These are phyloP conservation scores for Cataglyphis cursor DNA, from an alignment of 2,888 invertebrate genomes.

Conservation along the genomic window DNA sequence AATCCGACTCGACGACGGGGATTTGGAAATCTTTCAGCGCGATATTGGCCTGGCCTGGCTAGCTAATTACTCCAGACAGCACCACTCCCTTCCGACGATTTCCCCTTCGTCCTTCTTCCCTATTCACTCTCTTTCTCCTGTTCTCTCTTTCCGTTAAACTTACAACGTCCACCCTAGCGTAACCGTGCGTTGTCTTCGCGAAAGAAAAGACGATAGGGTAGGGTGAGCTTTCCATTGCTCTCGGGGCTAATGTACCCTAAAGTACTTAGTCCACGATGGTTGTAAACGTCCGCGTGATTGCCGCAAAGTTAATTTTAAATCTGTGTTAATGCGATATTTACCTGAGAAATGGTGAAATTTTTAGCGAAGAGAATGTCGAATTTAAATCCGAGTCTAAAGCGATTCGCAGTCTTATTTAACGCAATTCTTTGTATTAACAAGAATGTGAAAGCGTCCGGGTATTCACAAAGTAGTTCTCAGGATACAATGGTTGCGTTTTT, in stretches of 20 bases:
- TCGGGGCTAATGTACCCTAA: slow-evolving; percentile 80
- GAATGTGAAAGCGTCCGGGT: not conserved
- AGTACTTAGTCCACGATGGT: slow-evolving; percentile 75
- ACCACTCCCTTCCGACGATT: slow-evolving; percentile 58
- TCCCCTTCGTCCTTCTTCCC: slow-evolving; percentile 29
- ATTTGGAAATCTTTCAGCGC: slow-evolving; percentile 76
- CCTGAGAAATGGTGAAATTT: not conserved
- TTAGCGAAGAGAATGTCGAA: slow-evolving; percentile 6
- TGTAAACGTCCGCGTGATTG: slow-evolving; percentile 60
- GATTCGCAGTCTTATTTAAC: not conserved
- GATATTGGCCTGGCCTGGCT: slow-evolving; percentile 68
- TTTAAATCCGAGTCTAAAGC: not conserved
- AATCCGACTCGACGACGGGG: slow-evolving; percentile 54
- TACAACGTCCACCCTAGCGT: slow-evolving; percentile 61
- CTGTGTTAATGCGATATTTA: slow-evolving; percentile 49
- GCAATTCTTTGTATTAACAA: not conserved
- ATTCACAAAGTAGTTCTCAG: not conserved
- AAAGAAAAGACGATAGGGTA: slow-evolving; percentile 70
- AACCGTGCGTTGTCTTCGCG: slow-evolving; percentile 64
- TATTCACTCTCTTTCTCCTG: slow-evolving; percentile 34
- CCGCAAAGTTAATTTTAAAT: slow-evolving; percentile 67
- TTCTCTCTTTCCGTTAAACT: slow-evolving; percentile 41
- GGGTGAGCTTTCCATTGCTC: slow-evolving; percentile 66
- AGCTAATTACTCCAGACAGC: slow-evolving; percentile 81
- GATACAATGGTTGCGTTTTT: not conserved